Evolutionary conservation across 2,888 invertebrate genomes (phyloP).

Genomic region (Gisinianus flammeolus): DNA sequence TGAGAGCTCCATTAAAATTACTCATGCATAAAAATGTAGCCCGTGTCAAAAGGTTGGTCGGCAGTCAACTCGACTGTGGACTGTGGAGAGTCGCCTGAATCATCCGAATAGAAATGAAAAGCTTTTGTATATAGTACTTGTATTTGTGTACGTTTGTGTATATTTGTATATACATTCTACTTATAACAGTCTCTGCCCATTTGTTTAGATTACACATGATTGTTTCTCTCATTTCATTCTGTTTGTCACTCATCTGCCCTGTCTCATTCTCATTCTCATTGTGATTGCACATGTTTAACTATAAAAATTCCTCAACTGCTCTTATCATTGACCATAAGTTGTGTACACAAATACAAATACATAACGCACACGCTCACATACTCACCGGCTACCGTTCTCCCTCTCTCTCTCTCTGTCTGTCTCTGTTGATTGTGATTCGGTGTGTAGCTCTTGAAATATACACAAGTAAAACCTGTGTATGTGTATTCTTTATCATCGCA

Average conservation of each 20-base stretch:
- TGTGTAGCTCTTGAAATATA: too few species aligned
- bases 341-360: neutral
- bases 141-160: neutral
- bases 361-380: too few species aligned
- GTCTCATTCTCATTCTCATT: neutral
- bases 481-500: neutral
- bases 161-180: neutral
- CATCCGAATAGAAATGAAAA: neutral
- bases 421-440: neutral
- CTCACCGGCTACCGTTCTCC: neutral
- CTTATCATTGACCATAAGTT: neutral
- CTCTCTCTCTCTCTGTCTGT: neutral
- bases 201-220: neutral
- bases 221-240: neutral
- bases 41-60: constrained; percentile 16
- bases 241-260: neutral
- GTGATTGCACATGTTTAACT: too few species aligned
- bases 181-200: neutral
- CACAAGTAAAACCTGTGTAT: too few species aligned
- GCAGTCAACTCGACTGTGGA: neutral
- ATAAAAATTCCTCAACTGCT: too few species aligned
- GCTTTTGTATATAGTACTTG: neutral
- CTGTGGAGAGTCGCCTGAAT: neutral
- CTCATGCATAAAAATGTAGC: constrained; percentile 15
- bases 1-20: constrained; percentile 1